These are phyloP conservation scores for Tinamus guttatus DNA, from an alignment of 2,113 vertebrate genomes.

Conservation along the genomic window DNA sequence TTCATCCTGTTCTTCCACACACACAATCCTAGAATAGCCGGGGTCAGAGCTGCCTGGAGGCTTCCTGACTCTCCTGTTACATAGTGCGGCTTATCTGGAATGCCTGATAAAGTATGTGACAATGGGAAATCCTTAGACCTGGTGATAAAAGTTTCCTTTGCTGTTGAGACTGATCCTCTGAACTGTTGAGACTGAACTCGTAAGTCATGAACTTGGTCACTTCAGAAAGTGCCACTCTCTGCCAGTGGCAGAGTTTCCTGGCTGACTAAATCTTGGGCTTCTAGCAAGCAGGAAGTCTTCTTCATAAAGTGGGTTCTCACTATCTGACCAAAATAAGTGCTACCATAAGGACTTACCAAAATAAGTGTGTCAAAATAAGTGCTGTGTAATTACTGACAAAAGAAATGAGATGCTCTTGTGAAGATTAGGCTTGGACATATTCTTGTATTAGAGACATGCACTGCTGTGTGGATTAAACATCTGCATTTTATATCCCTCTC, in stretches of 20 bases:
- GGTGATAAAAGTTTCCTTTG: fast-evolving
- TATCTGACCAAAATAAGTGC: not conserved
- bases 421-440: fast-evolving
- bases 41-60: not conserved
- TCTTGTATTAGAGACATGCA: not conserved
- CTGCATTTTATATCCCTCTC: fast-evolving
- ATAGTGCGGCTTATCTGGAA: not conserved
- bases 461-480: not conserved
- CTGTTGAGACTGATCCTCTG: not conserved
- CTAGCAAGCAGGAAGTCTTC: not conserved
- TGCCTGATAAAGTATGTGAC: not conserved
- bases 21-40: not conserved
- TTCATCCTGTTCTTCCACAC: not conserved
- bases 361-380: not conserved
- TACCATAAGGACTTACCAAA: not conserved
- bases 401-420: not conserved
- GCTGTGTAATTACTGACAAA: not conserved
- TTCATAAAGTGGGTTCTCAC: not conserved
- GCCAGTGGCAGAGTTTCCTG: not conserved
- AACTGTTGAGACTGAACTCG: too few relatives aligned
- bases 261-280: fast-evolving
- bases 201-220: not conserved
- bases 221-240: not conserved
- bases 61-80: not conserved
- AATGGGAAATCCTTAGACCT: not conserved